Percentiles rank a stretch among this genome's conserved stretches.
phyloP scores from a whole-genome alignment of 2,888 invertebrate species.

The Nematopogon swammerdamellus region DNA sequence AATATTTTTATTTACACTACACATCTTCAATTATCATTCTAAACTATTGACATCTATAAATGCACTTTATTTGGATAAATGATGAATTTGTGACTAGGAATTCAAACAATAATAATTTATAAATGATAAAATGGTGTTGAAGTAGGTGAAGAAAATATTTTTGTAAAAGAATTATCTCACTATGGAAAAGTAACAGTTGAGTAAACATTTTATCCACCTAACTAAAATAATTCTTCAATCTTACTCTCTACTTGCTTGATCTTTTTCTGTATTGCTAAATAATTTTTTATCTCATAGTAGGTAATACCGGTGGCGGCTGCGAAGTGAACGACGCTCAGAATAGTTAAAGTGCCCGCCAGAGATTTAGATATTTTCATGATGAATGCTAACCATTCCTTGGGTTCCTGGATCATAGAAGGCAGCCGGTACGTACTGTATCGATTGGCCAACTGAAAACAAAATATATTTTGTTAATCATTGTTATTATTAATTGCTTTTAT shows the following conservation, averaged over 20 bases:
- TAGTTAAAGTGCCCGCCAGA: slow-evolving; percentile 42
- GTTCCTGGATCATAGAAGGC: slow-evolving; percentile 59
- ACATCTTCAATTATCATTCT: not conserved
- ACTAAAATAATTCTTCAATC: slow-evolving; percentile 9
- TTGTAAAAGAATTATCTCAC: not conserved
- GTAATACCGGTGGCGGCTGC: slow-evolving; percentile 56
- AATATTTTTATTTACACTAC: not conserved
- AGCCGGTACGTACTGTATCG: slow-evolving; percentile 60
- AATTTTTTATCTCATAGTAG: slow-evolving; percentile 57
- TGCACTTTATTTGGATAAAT: too few species aligned
- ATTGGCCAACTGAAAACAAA: slow-evolving; percentile 56
- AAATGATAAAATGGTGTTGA: too few species aligned
- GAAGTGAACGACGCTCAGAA: slow-evolving; percentile 48
- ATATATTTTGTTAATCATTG: too few species aligned
- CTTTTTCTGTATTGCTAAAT: slow-evolving; percentile 32
- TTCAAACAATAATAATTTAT: too few species aligned
- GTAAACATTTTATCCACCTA: not conserved
- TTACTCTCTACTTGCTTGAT: slow-evolving; percentile 32
- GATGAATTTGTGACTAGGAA: too few species aligned
- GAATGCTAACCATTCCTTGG: slow-evolving; percentile 49
- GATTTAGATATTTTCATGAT: slow-evolving; percentile 52
- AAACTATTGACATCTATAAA: too few species aligned
- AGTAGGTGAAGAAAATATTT: too few species aligned
- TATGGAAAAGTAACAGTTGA: not conserved
- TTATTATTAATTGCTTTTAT: too few species aligned